Evolutionary conservation across 2,113 vertebrate species (phyloP), one percentile per base, ranked within the genome.

Genomic region (Dicerorhinus sumatrensis): DNA sequence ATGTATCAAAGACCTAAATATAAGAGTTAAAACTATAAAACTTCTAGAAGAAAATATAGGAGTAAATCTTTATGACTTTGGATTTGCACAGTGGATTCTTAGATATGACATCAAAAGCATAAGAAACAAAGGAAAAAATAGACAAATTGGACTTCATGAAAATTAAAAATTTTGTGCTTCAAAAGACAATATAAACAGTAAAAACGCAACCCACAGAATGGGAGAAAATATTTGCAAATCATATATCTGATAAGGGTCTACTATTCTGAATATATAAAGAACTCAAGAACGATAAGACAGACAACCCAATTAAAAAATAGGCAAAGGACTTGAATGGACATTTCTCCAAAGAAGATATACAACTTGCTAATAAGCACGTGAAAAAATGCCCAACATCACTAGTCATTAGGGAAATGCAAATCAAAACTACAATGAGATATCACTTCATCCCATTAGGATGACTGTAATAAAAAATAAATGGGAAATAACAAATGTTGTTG

Each of bases 261-360:
- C 16, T 60, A 46, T 94, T 96, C 67, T 82, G 33, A 91, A 79
- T 69, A 60, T n/a, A n/a, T 54, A 82, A 42, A 75, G 33, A 39
- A 91, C 21, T 76, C 56, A 39, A 87, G 16, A 76, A 56, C 36
- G 60, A 81, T 54, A 86, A 5, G 46, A 65, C 5, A 88, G 80
- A 82, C 12, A 96, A 29, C 16, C n/a, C 58, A 87, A n/a, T 69
- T 82, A 42, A 75, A 95, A 92, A 60, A 20, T 81, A 56, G 12
- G 6, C 13, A 73, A 96, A 39, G 13, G 29, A 51, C 5, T 65
- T 75, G n/a, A 89, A 93, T 39, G 62, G n/a, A 60, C 58, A 63
- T 67, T 75, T 96, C 27, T 90, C 79, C 29, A 86, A 87, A 81
- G 56, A 92, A 86, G 27, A 23, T 95, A 89, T 58, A 63, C 48